Percentiles rank a stretch among this genome's conserved stretches.
Evolutionary conservation across 1,140 invertebrate genomes (phyloP).

Genomic region (Orchestia grillus): DNA sequence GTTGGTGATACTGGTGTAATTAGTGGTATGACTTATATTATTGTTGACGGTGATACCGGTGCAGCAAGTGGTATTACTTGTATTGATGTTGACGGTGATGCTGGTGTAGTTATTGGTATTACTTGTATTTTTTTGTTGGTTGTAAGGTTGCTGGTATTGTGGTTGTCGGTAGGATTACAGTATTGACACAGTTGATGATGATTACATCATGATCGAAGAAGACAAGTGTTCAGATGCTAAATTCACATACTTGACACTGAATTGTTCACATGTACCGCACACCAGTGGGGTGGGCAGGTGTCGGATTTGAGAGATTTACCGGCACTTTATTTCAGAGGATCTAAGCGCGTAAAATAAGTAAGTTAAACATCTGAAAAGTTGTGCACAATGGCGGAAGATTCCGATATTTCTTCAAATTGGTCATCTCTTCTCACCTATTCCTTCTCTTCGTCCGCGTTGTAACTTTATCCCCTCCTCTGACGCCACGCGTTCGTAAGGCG

Average conservation of each 20-base stretch:
- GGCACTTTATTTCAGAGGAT: background rate
- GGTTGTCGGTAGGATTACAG: no score
- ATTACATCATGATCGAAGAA: background rate
- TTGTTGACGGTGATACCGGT: no score
- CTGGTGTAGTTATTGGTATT: no score
- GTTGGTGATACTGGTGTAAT: no score
- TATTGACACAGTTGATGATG: background rate
- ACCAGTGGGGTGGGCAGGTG: background rate
- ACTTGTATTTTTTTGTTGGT: no score
- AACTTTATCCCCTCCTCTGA: background rate
- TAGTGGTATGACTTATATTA: no score
- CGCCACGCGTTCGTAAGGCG: background rate
- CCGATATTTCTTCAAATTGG: background rate
- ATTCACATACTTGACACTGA: background rate
- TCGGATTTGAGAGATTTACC: background rate
- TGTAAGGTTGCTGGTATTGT: no score
- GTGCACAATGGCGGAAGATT: background rate
- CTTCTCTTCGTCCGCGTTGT: background rate
- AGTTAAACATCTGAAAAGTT: background rate
- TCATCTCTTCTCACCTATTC: no score
- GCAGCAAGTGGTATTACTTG: no score
- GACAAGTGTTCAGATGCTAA: background rate
- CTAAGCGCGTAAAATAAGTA: background rate
- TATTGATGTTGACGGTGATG: no score
- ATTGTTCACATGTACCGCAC: no score